Evolutionary conservation across 2,888 invertebrate genomes (phyloP), one percentile per base, ranked within the genome.

Genomic region (Dichetophora obliterata): DNA sequence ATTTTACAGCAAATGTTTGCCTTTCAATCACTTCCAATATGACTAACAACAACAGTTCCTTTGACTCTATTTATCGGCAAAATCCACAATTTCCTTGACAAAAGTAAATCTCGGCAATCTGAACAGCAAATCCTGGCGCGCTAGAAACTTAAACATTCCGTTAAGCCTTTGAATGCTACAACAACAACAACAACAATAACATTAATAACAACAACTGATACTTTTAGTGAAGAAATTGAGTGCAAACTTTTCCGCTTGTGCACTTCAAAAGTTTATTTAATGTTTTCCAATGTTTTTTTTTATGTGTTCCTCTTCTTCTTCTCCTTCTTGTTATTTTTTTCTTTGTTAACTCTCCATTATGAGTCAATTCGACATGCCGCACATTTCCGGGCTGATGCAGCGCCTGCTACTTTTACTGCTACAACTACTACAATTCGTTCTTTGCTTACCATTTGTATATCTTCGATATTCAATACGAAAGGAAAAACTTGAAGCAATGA

Each of bases 221-320:
- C 66, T 6, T 66, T 66, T 66, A 5, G 22, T 22, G 43, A 37
- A 34, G 65, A 19, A 65, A 65, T 65, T 65, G 66, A 66, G 66
- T 66, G 37, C 31, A 66, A 66, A 66, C 66, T 66, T 66, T 66
- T 66, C 34, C 66, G 34, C 19, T 34, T 66, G 22, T 66, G 43
- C 43, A 37, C 57, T 59, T 59, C 22, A 66, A 66, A 37, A n/a
- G 24, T 66, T 66, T 22, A n/a, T 66, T 14, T 66, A 22, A 59
- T 19, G 11, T 22, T 22, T 6, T 2, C 14, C 19, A 9, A 11
- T 14, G 4, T 59, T 59, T 27, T n/a, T 24, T 22, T 24, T 57
- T 57, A 31, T 65, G 4, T 34, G 19, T n/a, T 27, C 31, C 16
- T 11, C 14, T 34, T 22, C 37, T 66, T 2, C 37, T 14, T 6